Conservation (phyloP, 2,797 vertebrate genomes). For the Acridotheres tristis region DNA sequence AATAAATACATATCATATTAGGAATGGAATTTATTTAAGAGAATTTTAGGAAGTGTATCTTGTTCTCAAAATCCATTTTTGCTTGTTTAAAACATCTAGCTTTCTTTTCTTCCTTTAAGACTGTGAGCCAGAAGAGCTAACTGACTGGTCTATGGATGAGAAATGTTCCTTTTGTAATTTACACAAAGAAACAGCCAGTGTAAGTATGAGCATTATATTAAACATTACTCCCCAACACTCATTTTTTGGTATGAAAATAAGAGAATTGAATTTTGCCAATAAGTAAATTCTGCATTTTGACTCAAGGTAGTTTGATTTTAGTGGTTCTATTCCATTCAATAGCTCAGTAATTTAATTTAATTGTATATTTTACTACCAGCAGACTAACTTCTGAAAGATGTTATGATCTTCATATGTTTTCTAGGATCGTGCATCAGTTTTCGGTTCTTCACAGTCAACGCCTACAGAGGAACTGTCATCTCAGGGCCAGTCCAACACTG, state of each 20-base stretch:
- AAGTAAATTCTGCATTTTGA: background rate
- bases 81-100: slow-evolving; percentile 44
- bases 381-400: background rate
- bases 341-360: background rate
- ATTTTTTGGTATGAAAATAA: slow-evolving; percentile 39
- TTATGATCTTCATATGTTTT: slow-evolving; percentile 34
- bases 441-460: slow-evolving; percentile 90
- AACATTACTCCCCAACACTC: slow-evolving; percentile 14
- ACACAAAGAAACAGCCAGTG: slow-evolving; percentile 91
- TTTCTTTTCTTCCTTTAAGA: slow-evolving; percentile 82
- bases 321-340: background rate
- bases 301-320: background rate
- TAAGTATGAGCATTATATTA: slow-evolving; percentile 80
- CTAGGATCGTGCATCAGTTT: slow-evolving; percentile 87
- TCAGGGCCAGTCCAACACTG: slow-evolving; percentile 93
- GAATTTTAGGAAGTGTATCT: background rate
- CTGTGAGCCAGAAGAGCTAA: slow-evolving; percentile 96
- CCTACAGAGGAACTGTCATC: slow-evolving; percentile 91
- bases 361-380: background rate
- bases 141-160: slow-evolving; percentile 95
- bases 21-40: background rate
- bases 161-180: slow-evolving; percentile 96
- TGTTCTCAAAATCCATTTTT: slow-evolving; percentile 2
- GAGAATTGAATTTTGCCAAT: background rate
- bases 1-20: background rate